These are phyloP conservation scores for Leguminivora glycinivorella DNA, from an alignment of 1,140 invertebrate species.

Conservation along the genomic window DNA sequence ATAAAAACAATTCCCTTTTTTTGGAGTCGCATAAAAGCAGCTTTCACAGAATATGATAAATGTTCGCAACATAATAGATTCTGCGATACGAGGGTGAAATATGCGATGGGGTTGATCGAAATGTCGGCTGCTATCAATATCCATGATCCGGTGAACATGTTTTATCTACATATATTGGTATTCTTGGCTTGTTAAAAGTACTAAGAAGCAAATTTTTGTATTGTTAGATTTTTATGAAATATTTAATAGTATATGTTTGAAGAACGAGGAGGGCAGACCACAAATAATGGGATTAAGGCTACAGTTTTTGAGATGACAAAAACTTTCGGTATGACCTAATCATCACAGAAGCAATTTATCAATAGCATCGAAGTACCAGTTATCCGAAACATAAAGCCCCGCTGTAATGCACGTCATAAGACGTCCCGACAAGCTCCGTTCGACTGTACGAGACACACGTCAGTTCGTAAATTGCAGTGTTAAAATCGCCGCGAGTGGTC, in stretches of 20 bases:
- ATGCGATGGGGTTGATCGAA: slow-evolving; percentile 5
- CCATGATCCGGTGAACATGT: neutral
- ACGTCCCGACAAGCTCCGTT: neutral
- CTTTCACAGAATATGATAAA: neutral
- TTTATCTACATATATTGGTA: too few relatives aligned
- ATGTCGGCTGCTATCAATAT: neutral
- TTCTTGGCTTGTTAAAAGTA: too few relatives aligned
- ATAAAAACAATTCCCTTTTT: too few relatives aligned
- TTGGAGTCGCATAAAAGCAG: neutral
- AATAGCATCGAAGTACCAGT: too few relatives aligned
- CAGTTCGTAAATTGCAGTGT: neutral
- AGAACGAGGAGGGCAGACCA: too few relatives aligned
- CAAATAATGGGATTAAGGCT: too few relatives aligned
- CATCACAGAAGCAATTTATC: too few relatives aligned
- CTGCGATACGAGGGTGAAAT: neutral
- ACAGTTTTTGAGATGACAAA: too few relatives aligned
- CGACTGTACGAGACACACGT: neutral
- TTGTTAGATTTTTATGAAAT: too few relatives aligned
- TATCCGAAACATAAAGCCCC: neutral
- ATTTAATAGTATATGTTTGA: too few relatives aligned
- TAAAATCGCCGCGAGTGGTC: neutral
- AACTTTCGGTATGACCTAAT: too few relatives aligned
- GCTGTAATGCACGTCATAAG: neutral
- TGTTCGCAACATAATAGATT: slow-evolving; percentile 1
- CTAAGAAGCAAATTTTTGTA: too few relatives aligned